Conservation (phyloP, 1,140 invertebrate genomes). For the Acromyrmex heyeri region DNA sequence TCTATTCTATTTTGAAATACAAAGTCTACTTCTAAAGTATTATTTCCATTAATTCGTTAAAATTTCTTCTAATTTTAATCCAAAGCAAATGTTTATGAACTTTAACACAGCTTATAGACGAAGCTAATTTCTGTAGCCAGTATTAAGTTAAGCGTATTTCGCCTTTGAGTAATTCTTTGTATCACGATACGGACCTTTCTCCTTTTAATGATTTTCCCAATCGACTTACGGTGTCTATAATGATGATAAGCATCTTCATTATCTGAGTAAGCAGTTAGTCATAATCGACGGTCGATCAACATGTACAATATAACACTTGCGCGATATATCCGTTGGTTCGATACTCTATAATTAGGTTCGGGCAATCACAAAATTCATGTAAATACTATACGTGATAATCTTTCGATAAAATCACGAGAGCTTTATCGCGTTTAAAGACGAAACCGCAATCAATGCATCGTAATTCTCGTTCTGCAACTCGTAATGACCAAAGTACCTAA, state of each 20-base stretch:
- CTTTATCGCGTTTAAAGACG: neutral
- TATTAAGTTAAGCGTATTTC: slow-evolving; percentile 1
- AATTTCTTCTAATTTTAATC: neutral
- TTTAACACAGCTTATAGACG: neutral
- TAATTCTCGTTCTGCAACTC: slow-evolving; percentile 53
- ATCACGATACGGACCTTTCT: slow-evolving; percentile 10
- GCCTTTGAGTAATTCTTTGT: neutral
- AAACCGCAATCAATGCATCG: slow-evolving; percentile 32
- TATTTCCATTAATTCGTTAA: slow-evolving; percentile 15
- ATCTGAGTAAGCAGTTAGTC: slow-evolving; percentile 29
- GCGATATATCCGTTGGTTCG: slow-evolving; percentile 3
- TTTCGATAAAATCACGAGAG: slow-evolving; percentile 28
- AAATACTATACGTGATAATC: slow-evolving; percentile 53
- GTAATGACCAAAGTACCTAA: slow-evolving; percentile 47
- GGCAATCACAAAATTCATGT: slow-evolving; percentile 49
- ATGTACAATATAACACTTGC: slow-evolving; percentile 30
- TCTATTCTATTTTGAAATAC: neutral
- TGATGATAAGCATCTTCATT: slow-evolving; percentile 47
- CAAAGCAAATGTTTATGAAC: neutral
- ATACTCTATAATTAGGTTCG: slow-evolving; percentile 29
- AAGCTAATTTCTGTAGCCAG: neutral
- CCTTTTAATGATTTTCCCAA: slow-evolving; percentile 36
- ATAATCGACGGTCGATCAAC: slow-evolving; percentile 27
- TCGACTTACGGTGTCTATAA: slow-evolving; percentile 38
- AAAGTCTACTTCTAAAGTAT: neutral